Conservation (phyloP, 2,797 vertebrate genomes). For the Pelodytes ibericus region DNA sequence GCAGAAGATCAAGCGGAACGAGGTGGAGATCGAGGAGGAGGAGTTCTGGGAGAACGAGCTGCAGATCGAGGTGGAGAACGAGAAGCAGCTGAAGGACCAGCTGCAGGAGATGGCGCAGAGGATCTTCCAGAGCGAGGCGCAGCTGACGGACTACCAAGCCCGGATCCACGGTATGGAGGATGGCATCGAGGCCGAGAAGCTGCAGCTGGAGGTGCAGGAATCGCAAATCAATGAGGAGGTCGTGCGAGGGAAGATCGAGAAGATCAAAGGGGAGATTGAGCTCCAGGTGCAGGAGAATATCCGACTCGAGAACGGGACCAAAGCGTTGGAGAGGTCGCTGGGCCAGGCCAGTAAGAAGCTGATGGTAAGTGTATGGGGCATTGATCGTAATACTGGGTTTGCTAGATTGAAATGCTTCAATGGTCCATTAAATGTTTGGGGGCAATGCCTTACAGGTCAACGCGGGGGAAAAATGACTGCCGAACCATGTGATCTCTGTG, state of each 20-base stretch:
- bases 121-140: constrained; percentile 82
- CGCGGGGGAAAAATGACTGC: too few relatives aligned
- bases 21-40: constrained; percentile 95
- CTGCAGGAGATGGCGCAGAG: constrained; percentile 86
- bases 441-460: too few relatives aligned
- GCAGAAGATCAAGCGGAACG: constrained; percentile 89
- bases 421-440: too few relatives aligned
- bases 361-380: constrained; percentile 79
- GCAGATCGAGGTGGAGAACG: constrained; percentile 94
- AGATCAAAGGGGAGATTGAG: constrained; percentile 87
- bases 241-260: constrained; percentile 85
- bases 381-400: too few relatives aligned
- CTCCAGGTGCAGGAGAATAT: constrained; percentile 88
- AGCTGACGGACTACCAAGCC: constrained; percentile 83
- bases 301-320: constrained; percentile 90
- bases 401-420: too few relatives aligned
- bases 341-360: constrained; percentile 87
- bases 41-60: constrained; percentile 98
- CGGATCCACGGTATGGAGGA: constrained; percentile 83
- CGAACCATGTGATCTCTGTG: too few relatives aligned
- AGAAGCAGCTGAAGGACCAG: constrained; percentile 92
- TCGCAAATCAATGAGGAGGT: constrained; percentile 90
- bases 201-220: constrained; percentile 87
- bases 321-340: constrained; percentile 90
- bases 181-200: constrained; percentile 86